These are phyloP conservation scores for Pandemis cinnamomeana DNA, from an alignment of 2,888 invertebrate genomes.

Conservation along the genomic window DNA sequence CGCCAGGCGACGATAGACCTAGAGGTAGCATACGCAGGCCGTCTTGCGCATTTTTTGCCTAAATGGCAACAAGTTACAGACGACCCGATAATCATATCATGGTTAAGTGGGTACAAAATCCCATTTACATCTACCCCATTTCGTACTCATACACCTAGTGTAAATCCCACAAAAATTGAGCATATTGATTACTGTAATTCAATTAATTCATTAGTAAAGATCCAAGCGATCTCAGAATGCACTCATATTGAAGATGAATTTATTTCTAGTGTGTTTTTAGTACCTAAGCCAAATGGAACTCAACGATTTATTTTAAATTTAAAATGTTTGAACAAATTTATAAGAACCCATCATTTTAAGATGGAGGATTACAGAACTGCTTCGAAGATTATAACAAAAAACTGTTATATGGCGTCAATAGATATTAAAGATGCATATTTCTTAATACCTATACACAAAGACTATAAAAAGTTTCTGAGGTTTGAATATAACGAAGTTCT, in stretches of 20 bases:
- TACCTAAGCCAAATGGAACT: background rate
- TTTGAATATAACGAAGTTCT: constrained; percentile 32
- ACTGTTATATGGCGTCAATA: background rate
- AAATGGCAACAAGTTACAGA: background rate
- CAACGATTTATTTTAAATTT: background rate
- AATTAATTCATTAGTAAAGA: background rate
- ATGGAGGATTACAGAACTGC: constrained; percentile 1
- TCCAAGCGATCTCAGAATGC: background rate
- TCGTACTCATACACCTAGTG: background rate
- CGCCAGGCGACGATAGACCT: background rate
- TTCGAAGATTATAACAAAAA: background rate
- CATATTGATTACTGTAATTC: background rate
- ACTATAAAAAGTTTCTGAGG: constrained; percentile 19
- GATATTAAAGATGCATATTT: constrained; percentile 43
- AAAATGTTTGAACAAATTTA: background rate
- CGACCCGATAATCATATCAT: background rate
- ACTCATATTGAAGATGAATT: background rate
- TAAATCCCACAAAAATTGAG: background rate
- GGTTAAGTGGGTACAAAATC: background rate
- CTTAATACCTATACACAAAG: constrained; percentile 25
- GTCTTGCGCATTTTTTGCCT: background rate
- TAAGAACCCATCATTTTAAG: background rate
- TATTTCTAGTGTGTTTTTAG: background rate
- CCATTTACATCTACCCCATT: background rate
- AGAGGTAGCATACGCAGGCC: background rate